These are phyloP conservation scores for Podarcis siculus DNA, from an alignment of 2,797 vertebrate genomes.

Conservation along the genomic window DNA sequence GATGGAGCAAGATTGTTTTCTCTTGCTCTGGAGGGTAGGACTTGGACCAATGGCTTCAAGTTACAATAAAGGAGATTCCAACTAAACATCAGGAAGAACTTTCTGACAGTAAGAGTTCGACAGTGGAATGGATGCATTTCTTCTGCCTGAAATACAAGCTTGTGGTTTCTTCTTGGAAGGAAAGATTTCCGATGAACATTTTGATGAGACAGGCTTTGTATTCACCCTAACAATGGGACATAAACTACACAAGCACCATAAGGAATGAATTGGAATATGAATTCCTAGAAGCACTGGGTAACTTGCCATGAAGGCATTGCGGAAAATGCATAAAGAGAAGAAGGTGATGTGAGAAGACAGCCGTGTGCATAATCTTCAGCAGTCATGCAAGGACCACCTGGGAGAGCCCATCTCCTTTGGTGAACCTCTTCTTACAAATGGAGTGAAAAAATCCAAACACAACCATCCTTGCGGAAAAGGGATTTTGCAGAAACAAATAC, in stretches of 20 bases:
- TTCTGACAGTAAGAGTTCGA: no score
- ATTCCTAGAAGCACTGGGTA: neutral
- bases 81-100: no score
- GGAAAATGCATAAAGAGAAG: neutral
- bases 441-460: neutral
- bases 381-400: conserved; percentile 12
- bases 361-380: conserved; percentile 33
- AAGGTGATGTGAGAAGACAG: conserved; percentile 22
- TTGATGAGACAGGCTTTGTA: conserved; percentile 6
- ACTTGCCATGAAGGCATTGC: neutral
- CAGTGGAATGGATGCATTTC: no score
- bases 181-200: neutral
- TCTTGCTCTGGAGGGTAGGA: no score
- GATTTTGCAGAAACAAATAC: neutral
- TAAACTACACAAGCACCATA: neutral
- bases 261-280: neutral
- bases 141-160: neutral
- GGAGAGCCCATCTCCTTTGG: conserved; percentile 11
- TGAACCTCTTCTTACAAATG: neutral
- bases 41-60: no score
- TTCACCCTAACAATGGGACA: conserved; percentile 6
- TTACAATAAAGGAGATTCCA: no score
- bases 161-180: neutral
- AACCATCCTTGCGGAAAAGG: neutral
- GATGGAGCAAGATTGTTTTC: no score